Evolutionary conservation across 2,113 vertebrate genomes (phyloP), one percentile per base, ranked within the genome.

Genomic region (Thalassoma bifasciatum): DNA sequence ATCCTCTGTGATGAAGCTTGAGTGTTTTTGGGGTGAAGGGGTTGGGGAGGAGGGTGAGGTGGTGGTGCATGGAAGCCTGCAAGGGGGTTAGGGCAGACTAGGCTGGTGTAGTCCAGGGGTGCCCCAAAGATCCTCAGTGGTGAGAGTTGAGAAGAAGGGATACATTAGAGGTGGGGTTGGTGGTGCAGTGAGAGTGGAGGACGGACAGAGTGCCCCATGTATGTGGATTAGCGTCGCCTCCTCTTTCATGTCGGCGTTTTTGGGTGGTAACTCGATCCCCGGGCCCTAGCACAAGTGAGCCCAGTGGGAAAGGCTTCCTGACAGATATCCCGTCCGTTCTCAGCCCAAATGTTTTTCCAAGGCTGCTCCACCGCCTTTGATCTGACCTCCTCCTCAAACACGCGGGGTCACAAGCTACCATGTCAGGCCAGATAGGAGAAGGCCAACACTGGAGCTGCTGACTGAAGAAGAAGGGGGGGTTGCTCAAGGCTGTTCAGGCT

Each of bases 281-380:
- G 90, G 93, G 86, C 92, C 91, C 71, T 53, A 79, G 76, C 78
- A 53, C 71, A 66, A 77, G 81, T 79, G 89, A 91, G 91, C 94
- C 91, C 95, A 88, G 94, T 95, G 95, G 95, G 95, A 96, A 96
- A 96, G 94, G 95, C 95, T 95, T 95, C 95, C 94, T 95, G 95
- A 95, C 95, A 96, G 95, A 95, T 95, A 95, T 94, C 94, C 87
- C 91, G 94, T 95, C 95, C 93, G 91, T 95, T 95, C 95, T 96
- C 94, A 90, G 95, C 95, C 93, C 93, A 96, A 95, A 95, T 97
- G 96, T 97, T 97, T 98, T 97, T 95, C 94, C 95, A 96, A 95
- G 95, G 94, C 95, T 95, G 92, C 94, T 91, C 88, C 92, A 93
- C 88, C 77, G 93, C 89, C 95, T 98, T 97, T 98, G 96, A 97